Evolutionary conservation across 2,797 vertebrate species (phyloP), one percentile per base, ranked within the genome.

Genomic region (Schizothorax lantsangensis): DNA sequence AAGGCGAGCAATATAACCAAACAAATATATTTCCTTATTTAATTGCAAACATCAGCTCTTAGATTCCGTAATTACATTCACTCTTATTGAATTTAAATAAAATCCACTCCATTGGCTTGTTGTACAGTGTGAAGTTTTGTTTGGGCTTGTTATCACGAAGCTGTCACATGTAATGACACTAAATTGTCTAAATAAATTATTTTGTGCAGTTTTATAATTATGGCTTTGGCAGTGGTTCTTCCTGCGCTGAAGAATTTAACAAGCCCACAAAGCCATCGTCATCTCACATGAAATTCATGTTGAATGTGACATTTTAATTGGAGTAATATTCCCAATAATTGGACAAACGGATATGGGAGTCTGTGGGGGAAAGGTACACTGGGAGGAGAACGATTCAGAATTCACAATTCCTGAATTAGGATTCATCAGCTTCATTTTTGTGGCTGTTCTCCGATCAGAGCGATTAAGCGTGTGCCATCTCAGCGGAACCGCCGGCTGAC

Each of bases 251-350:
- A 92, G 88, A 91, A 82, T 89, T 83, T 90, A 91, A 77, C 79
- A 88, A 88, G 88, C 92, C 87, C 87, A 90, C 87, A 91, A 88
- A 90, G 86, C 89, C 87, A 89, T 92, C 91, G 82, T 92, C 88
- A 87, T 92, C 93, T 91, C 89, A 93, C 94, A 94, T 94, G 87
- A 91, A 94, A 94, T 93, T 92, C 80, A 92, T 93, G 92, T 95
- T 90, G 91, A 90, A 94, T 93, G 87, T 94, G 92, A 95, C 92
- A 92, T 93, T 95, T 94, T 95, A 95, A 96, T 94, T 95, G 93
- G 93, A 94, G 93, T 91, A 91, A 89, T 90, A 90, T 92, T 94
- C 90, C 93, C 91, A 92, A 94, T 95, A 95, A 95, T 94, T 93
- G 91, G 92, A 93, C 92, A 94, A 94, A 95, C 93, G 93, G 92